A percentile compares a stretch with the other conserved stretches of the same genome.
Evolutionary conservation across 2,113 vertebrate genomes (phyloP).

Genomic region (Sinosuthora webbiana): DNA sequence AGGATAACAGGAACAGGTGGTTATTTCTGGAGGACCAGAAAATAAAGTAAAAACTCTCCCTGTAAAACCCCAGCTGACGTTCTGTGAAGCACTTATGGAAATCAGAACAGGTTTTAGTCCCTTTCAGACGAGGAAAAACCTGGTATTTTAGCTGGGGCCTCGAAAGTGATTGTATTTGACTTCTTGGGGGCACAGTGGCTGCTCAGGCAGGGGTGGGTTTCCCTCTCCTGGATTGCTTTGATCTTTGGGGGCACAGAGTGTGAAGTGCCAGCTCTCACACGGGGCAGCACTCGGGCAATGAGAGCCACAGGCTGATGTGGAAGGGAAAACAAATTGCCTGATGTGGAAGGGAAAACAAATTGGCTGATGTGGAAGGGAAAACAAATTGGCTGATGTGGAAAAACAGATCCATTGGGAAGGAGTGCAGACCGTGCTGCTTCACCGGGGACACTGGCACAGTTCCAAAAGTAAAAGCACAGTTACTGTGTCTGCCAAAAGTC

Average conservation of each 20-base stretch:
- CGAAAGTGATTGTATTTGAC: background rate
- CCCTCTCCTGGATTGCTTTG: background rate
- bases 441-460: background rate
- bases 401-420: background rate
- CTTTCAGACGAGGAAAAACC: background rate
- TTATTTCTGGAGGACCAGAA: conserved; percentile 12
- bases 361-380: background rate
- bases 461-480: background rate
- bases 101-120: background rate
- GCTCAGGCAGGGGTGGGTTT: background rate
- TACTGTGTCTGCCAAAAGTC: background rate
- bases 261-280: background rate
- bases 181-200: background rate
- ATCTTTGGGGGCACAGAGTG: background rate
- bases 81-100: background rate
- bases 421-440: background rate
- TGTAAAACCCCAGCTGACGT: background rate
- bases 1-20: background rate
- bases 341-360: background rate
- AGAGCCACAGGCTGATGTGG: background rate
- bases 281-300: background rate
- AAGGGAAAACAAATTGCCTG: background rate
- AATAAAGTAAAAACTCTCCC: background rate
- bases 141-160: background rate
- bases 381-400: background rate